Evolutionary conservation across 2,113 vertebrate species (phyloP).

Genomic region (Pteruthius melanotis): DNA sequence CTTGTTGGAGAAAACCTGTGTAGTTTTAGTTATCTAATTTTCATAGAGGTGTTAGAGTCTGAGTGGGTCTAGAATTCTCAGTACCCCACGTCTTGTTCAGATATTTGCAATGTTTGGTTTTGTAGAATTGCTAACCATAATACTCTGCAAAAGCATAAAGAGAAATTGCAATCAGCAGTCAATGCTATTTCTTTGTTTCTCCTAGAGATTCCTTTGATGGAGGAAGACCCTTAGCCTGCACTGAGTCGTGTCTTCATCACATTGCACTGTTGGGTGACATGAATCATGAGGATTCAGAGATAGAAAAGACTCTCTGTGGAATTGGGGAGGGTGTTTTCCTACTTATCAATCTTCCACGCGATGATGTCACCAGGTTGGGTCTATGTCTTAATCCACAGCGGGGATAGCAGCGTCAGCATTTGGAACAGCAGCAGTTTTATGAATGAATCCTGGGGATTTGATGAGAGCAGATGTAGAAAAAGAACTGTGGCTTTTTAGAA

Average conservation of each 20-base stretch:
- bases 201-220: constrained; percentile 86
- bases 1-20: not conserved
- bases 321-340: not conserved
- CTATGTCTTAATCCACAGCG: not conserved
- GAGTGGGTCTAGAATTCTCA: not conserved
- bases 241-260: not conserved
- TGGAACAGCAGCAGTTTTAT: constrained; percentile 38
- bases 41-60: not conserved
- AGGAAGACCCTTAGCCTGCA: constrained; percentile 71
- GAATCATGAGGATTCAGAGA: constrained; percentile 27
- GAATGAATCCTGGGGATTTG: constrained; percentile 61
- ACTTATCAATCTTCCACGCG: not conserved
- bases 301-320: constrained; percentile 46
- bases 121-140: not conserved
- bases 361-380: constrained; percentile 6
- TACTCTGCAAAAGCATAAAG: not conserved
- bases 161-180: not conserved
- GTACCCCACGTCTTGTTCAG: not conserved
- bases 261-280: not conserved
- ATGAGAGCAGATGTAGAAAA: constrained; percentile 24
- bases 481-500: constrained; percentile 25
- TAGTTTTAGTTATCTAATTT: not conserved
- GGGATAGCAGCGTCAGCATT: not conserved
- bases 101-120: not conserved
- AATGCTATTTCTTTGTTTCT: constrained; percentile 7